Evolutionary conservation across 2,797 vertebrate genomes (phyloP), one percentile per base, ranked within the genome.

Genomic region (Manis javanica): DNA sequence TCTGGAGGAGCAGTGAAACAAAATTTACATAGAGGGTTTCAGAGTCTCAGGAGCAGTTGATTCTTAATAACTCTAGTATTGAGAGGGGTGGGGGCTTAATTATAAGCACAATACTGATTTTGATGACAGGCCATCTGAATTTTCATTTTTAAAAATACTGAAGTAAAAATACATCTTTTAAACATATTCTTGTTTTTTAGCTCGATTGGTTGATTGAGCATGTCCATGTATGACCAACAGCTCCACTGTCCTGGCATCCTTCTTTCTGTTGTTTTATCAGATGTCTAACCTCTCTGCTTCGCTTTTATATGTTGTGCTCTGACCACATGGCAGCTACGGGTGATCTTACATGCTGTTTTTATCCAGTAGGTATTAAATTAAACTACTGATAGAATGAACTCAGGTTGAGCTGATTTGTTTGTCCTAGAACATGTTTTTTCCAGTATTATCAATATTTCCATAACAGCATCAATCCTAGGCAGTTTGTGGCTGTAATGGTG

Each of bases 61-160:
- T 31, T 79, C 11, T 93, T 95, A 84, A 39, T 55, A 94, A 71
- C 86, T 77, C 46, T 63, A 49, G 81, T 89, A 24, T 16, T 94
- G 66, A 81, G 53, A 85, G 15, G 12, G 63, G 29, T 74, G 16
- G 18, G 11, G 23, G 2, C 29, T 90, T 92, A 92, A 37, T 82
- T 53, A 46, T 92, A 53, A 81, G 59, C 6, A 23, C 23, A 66
- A 39, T 84, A 51, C 10, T 85, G 59, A 87, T 75, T 94, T 92
- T 89, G 68, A 86, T 86, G 34, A 89, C 37, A 78, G 64, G 49
- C 71, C 46, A 46, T 46, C 46, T 74, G 82, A 89, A 59, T 90
- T 95, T 97, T 96, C 39, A 59, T 46, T 93, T 96, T 77, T 26
- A 63, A 85, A 96, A 94, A 87, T 83, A 82, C 4, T 31, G n/a